Evolutionary conservation across 2,888 invertebrate genomes (phyloP), one percentile per base, ranked within the genome.

Genomic region (Hydrotaea cyrtoneurina): DNA sequence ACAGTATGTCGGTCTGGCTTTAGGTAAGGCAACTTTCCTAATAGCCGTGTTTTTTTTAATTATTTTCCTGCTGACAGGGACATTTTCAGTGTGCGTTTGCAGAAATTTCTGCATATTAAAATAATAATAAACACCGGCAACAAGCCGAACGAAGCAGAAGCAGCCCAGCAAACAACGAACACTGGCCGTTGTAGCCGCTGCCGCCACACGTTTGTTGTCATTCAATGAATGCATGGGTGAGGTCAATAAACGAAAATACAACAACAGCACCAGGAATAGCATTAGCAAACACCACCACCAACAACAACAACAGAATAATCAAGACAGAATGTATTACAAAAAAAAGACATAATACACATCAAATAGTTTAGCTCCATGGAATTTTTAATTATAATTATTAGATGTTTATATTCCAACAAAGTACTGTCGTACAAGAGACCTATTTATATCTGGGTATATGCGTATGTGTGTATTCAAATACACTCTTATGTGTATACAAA

Each of bases 201-300:
- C 26, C 19, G 66, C 66, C 19, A 17, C 53, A 36, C 64, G 31
- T 3, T 17, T 64, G 19, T 19, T n/a, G 53, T 10, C 36, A 76
- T 55, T 64, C 66, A 76, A 39, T 69, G 31, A 31, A 39, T 69
- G 59, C 66, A 31, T 82, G 84, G 79, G 43, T 79, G 82, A 79
- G 85, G 85, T 85, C 85, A 85, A 85, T 77, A 85, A 82, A 85
- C 85, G 77, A 77, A 69, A 66, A 69, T 64, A 62, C 72, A 79
- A 75, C 53, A 71, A 62, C 55, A 59, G 36, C 23, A 57, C 21
- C 57, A 77, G 7, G 46, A 75, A 62, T n/a, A 46, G 26, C 64
- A 73, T 19, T 72, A 77, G 72, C 26, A 66, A 23, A n/a, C 26
- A 31, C 13, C 31, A 62, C n/a, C 39, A 21, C 72, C 43, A 57